Evolutionary conservation across 1,140 invertebrate genomes (phyloP), one percentile per base, ranked within the genome.

Genomic region (Hylyphantes graminicola): DNA sequence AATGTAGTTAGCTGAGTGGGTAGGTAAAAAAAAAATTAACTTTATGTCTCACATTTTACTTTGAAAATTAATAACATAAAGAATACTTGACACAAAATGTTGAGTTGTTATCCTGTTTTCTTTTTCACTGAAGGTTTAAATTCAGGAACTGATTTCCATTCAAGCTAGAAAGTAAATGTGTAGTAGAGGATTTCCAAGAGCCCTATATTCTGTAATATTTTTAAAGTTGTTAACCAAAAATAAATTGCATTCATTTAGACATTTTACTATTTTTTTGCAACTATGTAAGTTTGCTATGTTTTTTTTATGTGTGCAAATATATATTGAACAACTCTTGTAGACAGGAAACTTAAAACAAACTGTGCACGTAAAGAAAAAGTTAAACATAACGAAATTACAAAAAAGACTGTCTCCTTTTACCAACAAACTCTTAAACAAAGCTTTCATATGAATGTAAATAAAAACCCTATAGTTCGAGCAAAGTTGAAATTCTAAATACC

Each of bases 21-120:
- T 65, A 65, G 35, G 63, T 21, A 65, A 65, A 65, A 21, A 65
- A 65, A 17, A 65, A 17, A n/a, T n/a, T n/a, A 35, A 35, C 35
- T 35, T 35, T 35, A 35, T 35, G 35, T 35, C 35, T 35, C 35
- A 35, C 1, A 35, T 35, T 35, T 61, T 61, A 61, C 12, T 3
- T 15, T 15, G 12, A 61, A 15, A 15, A 15, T 17, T 17, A 15
- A 61, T 61, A 17, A 61, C 17, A 15, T 3, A 61, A 17, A 15
- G 57, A 17, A 17, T 15, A 17, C 12, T 12, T 17, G 57, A 61
- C 12, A 12, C 17, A 15, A 1, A 15, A 61, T 61, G 2, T 61
- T 3, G 57, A 61, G 12, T 61, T 17, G 17, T 12, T 2, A 61
- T 15, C 17, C 57, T 17, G 35, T 35, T 35, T 35, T 35, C 5